Conservation (phyloP, 2,113 vertebrate genomes). For the Oreocharis arfaki region DNA sequence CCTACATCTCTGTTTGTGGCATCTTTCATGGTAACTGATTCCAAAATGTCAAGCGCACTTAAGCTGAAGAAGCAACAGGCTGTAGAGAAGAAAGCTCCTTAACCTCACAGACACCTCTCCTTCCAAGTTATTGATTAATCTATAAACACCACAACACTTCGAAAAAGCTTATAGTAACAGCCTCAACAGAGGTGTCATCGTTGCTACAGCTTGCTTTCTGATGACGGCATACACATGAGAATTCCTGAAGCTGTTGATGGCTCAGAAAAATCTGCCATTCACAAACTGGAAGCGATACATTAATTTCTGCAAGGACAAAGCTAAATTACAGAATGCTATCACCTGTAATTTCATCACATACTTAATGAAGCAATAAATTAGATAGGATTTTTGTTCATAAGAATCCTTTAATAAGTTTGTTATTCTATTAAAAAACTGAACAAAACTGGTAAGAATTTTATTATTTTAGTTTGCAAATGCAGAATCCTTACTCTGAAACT, state of each 20-base stretch:
- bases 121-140: constrained; percentile 10
- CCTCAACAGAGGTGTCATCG: not conserved
- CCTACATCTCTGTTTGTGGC: not conserved
- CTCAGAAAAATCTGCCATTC: not conserved
- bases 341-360: not conserved
- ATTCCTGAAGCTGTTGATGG: not conserved
- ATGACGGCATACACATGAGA: not conserved
- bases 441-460: not conserved
- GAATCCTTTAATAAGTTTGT: not conserved
- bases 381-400: not conserved
- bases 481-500: not conserved
- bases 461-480: not conserved
- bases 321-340: not conserved
- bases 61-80: not conserved
- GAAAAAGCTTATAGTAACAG: not conserved
- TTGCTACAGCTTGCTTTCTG: not conserved
- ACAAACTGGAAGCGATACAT: not conserved
- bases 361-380: not conserved
- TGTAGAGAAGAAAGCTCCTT: not conserved
- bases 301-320: not conserved
- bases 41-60: not conserved
- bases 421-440: not conserved
- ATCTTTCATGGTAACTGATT: not conserved
- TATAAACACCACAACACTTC: not conserved
- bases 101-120: not conserved